Base-by-base conservation (phyloP, 2,888 invertebrate species). In the Nomada lathburiana region DNA sequence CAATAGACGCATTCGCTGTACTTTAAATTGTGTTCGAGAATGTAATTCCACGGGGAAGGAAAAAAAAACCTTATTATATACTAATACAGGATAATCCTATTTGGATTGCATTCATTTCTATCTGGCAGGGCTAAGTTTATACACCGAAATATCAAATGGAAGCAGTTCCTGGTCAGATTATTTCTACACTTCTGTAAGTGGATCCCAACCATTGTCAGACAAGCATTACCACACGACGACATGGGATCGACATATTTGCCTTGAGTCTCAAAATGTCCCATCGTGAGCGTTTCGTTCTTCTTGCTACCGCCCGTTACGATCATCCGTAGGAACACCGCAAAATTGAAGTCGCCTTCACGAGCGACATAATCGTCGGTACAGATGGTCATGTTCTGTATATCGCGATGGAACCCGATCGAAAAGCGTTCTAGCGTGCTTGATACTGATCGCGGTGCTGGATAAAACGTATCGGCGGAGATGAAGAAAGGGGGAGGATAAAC, bases 301-400 rank as follows among this genome's bases (percentile, higher is more conserved):
- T 84, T 57, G 77, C 52, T 63, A 23, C 55, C 20, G 60, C 44
- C 53, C 53, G 26, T 42, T 69, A 60, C 29, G 70, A 50, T 63
- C 52, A 52, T 44, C 20, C 72, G 75, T 70, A n/a, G 68, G 67
- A 68, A 74, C 82, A 52, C 70, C 76, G 63, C 76, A 80, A 86
- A 86, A 87, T 87, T 87, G 87, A 80, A 60, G 67, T 63, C 59
- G 65, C 70, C 64, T 78, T 76, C 77, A 59, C 64, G 76, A 57
- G 73, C 74, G 69, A 83, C 83, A 88, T 90, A 91, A 91, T 89
- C 90, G 86, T 89, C 88, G 77, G 47, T 75, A 77, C 62, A 78
- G 81, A 84, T 64, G 74, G 76, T 44, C 63, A 55, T 67, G 57
- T 83, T 73, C 80, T 63, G 74, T 80, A 60, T 77, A 80, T 76